These are phyloP conservation scores for Gymnothorax javanicus DNA, from an alignment of 2,797 vertebrate genomes.

Conservation along the genomic window DNA sequence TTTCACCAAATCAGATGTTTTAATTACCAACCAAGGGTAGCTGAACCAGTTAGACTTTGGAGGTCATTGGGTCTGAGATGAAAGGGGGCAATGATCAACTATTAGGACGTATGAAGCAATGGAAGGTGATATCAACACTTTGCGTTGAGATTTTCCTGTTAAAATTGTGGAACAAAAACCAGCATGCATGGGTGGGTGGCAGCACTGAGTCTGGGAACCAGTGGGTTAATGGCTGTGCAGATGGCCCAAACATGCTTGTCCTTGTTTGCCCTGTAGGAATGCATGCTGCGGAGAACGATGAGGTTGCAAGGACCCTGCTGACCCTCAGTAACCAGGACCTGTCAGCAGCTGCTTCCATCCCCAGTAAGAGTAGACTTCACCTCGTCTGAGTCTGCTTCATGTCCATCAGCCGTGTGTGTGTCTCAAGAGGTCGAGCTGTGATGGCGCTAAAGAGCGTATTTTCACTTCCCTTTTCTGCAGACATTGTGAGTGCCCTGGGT, in stretches of 20 bases:
- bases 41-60: too few relatives aligned
- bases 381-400: too few relatives aligned
- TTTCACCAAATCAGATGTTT: too few relatives aligned
- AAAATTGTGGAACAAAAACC: too few relatives aligned
- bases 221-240: not conserved
- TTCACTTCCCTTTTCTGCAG: constrained; percentile 11
- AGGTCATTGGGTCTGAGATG: too few relatives aligned
- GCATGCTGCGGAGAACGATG: constrained; percentile 74
- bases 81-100: too few relatives aligned
- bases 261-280: constrained; percentile 47
- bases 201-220: too few relatives aligned
- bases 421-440: not conserved
- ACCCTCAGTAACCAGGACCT: constrained; percentile 78
- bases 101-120: too few relatives aligned
- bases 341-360: constrained; percentile 30
- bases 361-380: constrained; percentile 31
- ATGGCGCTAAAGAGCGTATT: not conserved
- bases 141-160: too few relatives aligned
- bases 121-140: too few relatives aligned
- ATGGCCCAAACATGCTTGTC: not conserved
- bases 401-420: not conserved
- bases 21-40: too few relatives aligned
- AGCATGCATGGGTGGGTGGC: not conserved
- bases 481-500: constrained; percentile 36
- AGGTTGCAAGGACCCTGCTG: constrained; percentile 89